These are phyloP conservation scores for Varanus komodoensis DNA, from an alignment of 2,113 vertebrate species.

Conservation along the genomic window DNA sequence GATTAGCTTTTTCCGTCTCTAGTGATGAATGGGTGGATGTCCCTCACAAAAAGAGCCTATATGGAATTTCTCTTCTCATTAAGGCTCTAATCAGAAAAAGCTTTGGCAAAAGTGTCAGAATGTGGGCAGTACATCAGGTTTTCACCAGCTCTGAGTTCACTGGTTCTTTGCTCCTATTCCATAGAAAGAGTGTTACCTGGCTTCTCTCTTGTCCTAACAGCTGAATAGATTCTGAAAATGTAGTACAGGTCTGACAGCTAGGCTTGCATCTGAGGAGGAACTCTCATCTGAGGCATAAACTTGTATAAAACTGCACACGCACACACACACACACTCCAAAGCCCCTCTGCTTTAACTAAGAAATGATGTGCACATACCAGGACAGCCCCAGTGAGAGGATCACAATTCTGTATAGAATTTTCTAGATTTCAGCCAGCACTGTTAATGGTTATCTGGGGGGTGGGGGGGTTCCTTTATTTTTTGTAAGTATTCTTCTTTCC, in stretches of 20 bases:
- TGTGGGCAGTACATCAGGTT: conserved; percentile 35
- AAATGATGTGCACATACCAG: not conserved
- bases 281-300: not conserved
- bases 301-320: not conserved
- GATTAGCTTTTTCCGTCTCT: conserved; percentile 57
- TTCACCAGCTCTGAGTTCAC: not conserved
- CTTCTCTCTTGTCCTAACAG: not conserved
- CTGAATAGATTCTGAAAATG: conserved; percentile 12
- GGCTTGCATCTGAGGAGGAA: not conserved
- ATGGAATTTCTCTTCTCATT: conserved; percentile 9
- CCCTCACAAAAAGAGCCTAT: conserved; percentile 37
- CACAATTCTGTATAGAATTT: not conserved
- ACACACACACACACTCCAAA: not conserved
- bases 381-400: not conserved
- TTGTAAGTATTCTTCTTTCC: not conserved
- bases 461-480: not conserved
- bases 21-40: conserved; percentile 71
- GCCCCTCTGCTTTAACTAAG: not conserved
- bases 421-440: not conserved
- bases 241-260: not conserved
- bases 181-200: conserved; percentile 11
- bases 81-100: conserved; percentile 47
- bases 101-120: conserved; percentile 46
- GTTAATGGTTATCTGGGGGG: not conserved
- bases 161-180: not conserved